These are phyloP conservation scores for Hydropotes inermis DNA, from an alignment of 2,113 vertebrate species.

Conservation along the genomic window DNA sequence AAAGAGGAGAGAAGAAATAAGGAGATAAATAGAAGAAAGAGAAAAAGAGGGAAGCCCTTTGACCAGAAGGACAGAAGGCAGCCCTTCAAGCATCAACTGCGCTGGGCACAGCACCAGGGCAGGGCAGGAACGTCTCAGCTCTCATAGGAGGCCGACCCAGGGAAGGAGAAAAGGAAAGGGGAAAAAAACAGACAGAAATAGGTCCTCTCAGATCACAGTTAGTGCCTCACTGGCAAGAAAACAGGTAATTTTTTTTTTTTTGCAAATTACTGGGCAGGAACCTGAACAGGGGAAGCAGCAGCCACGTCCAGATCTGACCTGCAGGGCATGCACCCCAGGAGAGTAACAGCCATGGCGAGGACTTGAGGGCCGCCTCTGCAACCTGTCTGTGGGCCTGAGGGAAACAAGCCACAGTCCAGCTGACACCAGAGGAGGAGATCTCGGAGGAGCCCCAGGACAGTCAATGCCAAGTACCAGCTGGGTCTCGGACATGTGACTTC, in stretches of 20 bases:
- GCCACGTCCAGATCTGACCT: fast-evolving
- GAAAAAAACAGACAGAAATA: neutral
- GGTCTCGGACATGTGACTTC: neutral
- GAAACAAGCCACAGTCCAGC: neutral
- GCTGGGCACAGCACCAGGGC: neutral
- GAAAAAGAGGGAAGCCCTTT: neutral
- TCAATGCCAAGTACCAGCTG: fast-evolving
- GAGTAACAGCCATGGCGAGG: fast-evolving
- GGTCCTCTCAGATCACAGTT: neutral
- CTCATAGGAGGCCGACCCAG: fast-evolving
- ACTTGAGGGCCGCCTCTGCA: neutral
- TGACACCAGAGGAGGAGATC: neutral
- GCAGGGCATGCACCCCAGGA: neutral
- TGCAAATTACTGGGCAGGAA: neutral
- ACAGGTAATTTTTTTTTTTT: neutral
- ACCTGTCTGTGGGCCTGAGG: neutral
- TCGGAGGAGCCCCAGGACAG: neutral
- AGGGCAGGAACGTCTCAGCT: neutral
- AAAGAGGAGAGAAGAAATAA: neutral
- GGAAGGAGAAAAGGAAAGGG: neutral
- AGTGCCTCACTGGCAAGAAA: neutral
- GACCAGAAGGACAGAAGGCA: fast-evolving
- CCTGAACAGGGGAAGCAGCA: neutral
- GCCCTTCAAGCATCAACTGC: fast-evolving
- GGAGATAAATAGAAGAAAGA: neutral